Evolutionary conservation across 1,140 invertebrate genomes (phyloP).

Genomic region (Drosophila tropicalis): DNA sequence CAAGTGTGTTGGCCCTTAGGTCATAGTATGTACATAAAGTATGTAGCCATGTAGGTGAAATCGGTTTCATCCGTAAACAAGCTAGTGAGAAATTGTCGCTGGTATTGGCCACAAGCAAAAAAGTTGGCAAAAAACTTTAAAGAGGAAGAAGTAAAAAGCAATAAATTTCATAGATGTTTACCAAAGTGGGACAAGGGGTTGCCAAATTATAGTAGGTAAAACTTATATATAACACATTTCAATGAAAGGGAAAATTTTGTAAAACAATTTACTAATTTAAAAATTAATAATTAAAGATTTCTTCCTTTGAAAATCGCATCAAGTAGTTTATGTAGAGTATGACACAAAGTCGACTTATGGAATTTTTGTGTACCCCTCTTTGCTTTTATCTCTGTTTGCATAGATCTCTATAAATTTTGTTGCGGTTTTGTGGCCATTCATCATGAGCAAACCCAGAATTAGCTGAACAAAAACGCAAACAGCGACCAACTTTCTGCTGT

Average conservation of each 20-base stretch:
- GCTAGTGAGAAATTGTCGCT: constrained; percentile 4
- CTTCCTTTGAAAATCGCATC: no score
- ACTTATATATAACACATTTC: not conserved
- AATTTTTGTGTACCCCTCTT: not conserved
- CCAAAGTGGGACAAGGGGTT: not conserved
- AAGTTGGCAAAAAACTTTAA: not conserved
- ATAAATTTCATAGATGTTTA: constrained; percentile 11
- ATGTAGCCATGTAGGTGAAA: not conserved
- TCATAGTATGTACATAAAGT: not conserved
- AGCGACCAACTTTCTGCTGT: constrained; percentile 16
- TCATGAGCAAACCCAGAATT: constrained; percentile 64
- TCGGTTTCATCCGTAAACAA: constrained; percentile 5
- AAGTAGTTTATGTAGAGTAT: not conserved
- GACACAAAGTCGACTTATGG: not conserved
- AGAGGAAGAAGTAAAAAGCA: not conserved
- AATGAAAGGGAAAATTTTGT: not conserved
- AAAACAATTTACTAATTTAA: not conserved
- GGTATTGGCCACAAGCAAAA: constrained; percentile 3
- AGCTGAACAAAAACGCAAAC: constrained; percentile 39
- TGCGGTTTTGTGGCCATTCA: constrained; percentile 56
- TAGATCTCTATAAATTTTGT: constrained; percentile 42
- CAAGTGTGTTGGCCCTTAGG: constrained; percentile 35
- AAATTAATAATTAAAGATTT: no score
- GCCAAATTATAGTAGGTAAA: not conserved
- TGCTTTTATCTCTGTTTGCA: not conserved